Percentiles rank a stretch among this genome's conserved stretches.
phyloP scores from a whole-genome alignment of 2,113 vertebrate species.

The Chionomys nivalis region DNA sequence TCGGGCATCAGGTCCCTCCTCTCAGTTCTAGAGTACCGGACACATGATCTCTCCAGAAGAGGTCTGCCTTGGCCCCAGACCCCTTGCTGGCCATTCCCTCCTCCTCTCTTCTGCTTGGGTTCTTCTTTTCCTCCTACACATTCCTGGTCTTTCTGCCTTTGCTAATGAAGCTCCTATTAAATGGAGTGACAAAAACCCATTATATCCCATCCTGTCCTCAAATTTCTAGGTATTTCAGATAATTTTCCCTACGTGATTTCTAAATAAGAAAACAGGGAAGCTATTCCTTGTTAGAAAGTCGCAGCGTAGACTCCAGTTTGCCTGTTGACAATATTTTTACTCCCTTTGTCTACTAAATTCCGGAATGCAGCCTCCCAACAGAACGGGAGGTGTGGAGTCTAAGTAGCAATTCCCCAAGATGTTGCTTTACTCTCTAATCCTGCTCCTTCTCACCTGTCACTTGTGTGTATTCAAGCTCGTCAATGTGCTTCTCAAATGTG shows the following conservation, averaged over 20 bases:
- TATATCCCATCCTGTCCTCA: background rate
- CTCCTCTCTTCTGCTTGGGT: background rate
- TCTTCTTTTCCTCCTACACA: background rate
- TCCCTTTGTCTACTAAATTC: background rate
- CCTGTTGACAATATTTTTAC: background rate
- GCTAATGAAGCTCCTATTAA: background rate
- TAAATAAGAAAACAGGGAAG: background rate
- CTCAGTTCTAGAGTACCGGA: too few species aligned
- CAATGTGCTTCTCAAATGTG: background rate
- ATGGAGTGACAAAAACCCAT: background rate
- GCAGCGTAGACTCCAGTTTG: background rate
- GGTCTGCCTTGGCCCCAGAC: background rate
- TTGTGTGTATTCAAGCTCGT: background rate
- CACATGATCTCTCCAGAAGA: background rate
- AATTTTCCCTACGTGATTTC: background rate
- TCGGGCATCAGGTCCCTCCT: background rate
- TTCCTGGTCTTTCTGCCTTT: background rate
- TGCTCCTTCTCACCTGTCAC: background rate
- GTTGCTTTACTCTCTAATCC: background rate
- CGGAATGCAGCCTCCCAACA: conserved; percentile 2
- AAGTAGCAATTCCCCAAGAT: background rate
- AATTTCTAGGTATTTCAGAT: background rate
- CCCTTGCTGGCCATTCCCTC: rapidly evolving
- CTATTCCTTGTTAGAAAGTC: conserved; percentile 33
- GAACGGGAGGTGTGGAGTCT: background rate